A percentile compares a stretch with the other conserved stretches of the same genome.
phyloP scores from a whole-genome alignment of 2,797 vertebrate species.

The Glyptemys insculpta region DNA sequence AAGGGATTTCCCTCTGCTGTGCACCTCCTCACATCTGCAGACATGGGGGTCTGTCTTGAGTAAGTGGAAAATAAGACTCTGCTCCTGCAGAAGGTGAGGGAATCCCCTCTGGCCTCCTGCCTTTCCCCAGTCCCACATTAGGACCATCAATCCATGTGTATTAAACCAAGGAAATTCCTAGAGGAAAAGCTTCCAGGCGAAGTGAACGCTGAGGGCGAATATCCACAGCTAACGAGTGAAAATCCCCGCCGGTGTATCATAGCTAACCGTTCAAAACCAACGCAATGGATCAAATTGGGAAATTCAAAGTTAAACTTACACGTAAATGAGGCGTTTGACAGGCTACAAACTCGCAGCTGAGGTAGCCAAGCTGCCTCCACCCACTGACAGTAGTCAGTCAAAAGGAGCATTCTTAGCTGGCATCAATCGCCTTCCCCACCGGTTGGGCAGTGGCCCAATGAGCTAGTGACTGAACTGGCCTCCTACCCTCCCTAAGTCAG shows the following conservation, averaged over 20 bases:
- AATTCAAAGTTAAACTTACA: background rate
- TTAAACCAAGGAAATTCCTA: background rate
- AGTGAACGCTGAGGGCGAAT: background rate
- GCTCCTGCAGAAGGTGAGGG: background rate
- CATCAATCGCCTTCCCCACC: background rate
- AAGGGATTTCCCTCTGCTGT: background rate
- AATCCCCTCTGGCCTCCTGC: background rate
- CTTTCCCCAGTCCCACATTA: background rate
- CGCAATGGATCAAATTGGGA: background rate
- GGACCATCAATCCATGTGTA: background rate
- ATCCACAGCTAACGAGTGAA: background rate
- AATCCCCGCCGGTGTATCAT: background rate
- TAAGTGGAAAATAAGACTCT: background rate
- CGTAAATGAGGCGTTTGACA: background rate
- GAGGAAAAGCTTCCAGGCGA: background rate
- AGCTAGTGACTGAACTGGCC: background rate
- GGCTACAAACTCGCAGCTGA: background rate
- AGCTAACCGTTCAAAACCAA: background rate
- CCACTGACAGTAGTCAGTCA: background rate
- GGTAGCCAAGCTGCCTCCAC: background rate
- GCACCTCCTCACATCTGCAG: background rate
- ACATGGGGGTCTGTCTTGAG: background rate
- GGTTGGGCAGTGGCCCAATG: background rate
- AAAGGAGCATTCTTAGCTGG: background rate
- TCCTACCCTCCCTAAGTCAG: background rate